Evolutionary conservation across 2,888 invertebrate genomes (phyloP).

Genomic region (Lottia scabra): DNA sequence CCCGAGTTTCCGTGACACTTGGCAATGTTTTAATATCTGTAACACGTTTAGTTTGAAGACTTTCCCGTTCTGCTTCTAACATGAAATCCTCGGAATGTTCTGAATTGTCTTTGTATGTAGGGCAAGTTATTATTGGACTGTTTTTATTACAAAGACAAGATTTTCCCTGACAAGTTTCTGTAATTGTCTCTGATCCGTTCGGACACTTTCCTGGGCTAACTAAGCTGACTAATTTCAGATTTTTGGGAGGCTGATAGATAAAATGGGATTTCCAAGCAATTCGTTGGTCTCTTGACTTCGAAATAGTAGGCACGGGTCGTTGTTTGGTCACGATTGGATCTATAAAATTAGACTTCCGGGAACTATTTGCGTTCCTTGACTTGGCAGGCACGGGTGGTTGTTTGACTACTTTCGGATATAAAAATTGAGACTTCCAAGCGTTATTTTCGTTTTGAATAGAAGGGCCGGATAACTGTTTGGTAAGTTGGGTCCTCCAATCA

Average conservation of each 20-base stretch:
- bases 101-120: not conserved
- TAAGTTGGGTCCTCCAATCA: not conserved
- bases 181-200: not conserved
- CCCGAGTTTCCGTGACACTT: not conserved
- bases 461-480: no score
- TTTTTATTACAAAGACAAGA: not conserved
- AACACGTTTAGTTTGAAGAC: not conserved
- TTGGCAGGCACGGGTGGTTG: no score
- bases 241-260: not conserved
- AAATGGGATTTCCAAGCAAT: not conserved
- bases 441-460: no score
- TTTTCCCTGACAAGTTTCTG: not conserved
- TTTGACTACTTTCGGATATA: no score
- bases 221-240: not conserved
- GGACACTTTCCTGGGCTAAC: not conserved
- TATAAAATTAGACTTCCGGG: no score
- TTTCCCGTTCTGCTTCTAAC: not conserved
- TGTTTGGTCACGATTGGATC: no score
- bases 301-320: no score
- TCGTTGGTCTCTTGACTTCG: no score
- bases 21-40: not conserved
- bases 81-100: not conserved
- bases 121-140: not conserved
- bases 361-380: no score
- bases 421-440: no score